A percentile compares a stretch with the other conserved stretches of the same genome.
These are phyloP conservation scores for Hirudinaria manillensis DNA, from an alignment of 2,888 invertebrate species.

Conservation along the genomic window DNA sequence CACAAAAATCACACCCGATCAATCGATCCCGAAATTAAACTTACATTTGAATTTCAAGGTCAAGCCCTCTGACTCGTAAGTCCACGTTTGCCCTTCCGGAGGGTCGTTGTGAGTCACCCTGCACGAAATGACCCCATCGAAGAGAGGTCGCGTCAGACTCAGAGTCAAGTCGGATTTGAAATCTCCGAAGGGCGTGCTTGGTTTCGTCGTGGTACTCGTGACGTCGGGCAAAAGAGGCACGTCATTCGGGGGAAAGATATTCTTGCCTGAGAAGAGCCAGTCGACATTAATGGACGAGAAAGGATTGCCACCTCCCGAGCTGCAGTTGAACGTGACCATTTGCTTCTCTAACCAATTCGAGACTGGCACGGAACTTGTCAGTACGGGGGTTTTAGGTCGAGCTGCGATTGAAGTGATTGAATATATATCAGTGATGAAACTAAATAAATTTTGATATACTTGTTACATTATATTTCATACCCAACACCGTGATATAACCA, in stretches of 20 bases:
- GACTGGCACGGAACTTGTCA: not conserved
- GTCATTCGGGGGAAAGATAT: too few species aligned
- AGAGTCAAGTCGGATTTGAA: not conserved
- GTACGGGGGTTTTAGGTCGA: not conserved
- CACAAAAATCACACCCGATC: not conserved
- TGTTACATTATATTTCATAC: too few species aligned
- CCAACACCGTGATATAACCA: too few species aligned
- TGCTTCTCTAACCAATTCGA: not conserved
- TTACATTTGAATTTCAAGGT: conserved; percentile 2
- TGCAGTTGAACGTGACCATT: conserved; percentile 3
- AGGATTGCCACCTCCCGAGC: not conserved
- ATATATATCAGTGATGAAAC: too few species aligned
- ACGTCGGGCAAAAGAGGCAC: not conserved
- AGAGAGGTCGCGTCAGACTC: not conserved
- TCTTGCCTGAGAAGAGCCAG: not conserved
- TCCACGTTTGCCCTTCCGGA: not conserved
- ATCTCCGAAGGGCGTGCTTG: not conserved
- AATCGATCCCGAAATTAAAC: not conserved
- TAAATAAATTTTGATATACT: too few species aligned
- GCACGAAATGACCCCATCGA: not conserved
- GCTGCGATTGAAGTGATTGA: not conserved
- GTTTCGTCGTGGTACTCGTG: not conserved
- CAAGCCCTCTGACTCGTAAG: not conserved
- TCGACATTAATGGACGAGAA: not conserved
- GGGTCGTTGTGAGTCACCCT: not conserved